phyloP scores from a whole-genome alignment of 1,140 invertebrate species.

The Drosophila fuyamai region DNA sequence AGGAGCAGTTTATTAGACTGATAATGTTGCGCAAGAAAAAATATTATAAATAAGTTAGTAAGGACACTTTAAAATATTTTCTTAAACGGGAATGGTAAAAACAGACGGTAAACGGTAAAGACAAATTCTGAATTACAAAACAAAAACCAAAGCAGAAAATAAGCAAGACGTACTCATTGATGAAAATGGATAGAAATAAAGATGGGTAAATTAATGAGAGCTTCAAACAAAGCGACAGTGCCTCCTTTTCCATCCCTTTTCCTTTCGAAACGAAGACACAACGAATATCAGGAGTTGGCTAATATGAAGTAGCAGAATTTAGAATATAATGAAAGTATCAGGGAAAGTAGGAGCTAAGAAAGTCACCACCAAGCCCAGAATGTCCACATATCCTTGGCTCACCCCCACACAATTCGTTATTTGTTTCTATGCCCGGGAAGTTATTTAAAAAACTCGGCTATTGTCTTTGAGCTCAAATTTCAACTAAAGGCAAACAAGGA shows the following conservation, averaged over 20 bases:
- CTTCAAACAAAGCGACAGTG: slow-evolving; percentile 26
- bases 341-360: not conserved
- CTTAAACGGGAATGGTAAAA: not conserved
- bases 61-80: too few relatives aligned
- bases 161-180: too few relatives aligned
- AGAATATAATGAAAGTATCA: slow-evolving; percentile 50
- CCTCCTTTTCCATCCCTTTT: slow-evolving; percentile 8
- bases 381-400: slow-evolving; percentile 41
- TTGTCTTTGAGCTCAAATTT: slow-evolving; percentile 64
- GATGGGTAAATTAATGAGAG: not conserved
- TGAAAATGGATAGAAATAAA: slow-evolving; percentile 6
- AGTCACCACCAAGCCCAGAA: slow-evolving; percentile 21
- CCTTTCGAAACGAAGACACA: slow-evolving; percentile 13
- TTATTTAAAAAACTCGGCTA: slow-evolving; percentile 62
- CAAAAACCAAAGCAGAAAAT: not conserved
- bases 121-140: not conserved
- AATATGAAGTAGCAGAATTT: slow-evolving; percentile 44
- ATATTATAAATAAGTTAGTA: too few relatives aligned
- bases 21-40: slow-evolving; percentile 20
- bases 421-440: slow-evolving; percentile 45
- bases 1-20: slow-evolving; percentile 62
- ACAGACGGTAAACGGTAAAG: too few relatives aligned
- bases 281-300: slow-evolving; percentile 36
- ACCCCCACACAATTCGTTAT: slow-evolving; percentile 9
- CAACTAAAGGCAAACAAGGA: slow-evolving; percentile 61